Evolutionary conservation across 2,797 vertebrate genomes (phyloP), one percentile per base, ranked within the genome.

Genomic region (Sciurus carolinensis): DNA sequence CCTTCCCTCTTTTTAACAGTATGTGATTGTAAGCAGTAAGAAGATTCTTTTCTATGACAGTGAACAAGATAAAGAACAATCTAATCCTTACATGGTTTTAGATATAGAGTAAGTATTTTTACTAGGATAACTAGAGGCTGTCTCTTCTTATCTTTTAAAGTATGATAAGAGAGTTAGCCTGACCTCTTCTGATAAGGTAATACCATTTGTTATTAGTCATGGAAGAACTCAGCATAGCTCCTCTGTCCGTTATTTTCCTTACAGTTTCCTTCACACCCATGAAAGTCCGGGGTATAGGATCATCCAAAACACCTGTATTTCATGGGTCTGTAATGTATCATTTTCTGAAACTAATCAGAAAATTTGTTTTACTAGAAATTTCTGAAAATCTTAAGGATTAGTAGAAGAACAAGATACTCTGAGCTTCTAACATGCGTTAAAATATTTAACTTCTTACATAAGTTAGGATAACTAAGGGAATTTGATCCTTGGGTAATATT

Each of bases 41-140:
- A 99, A 99, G 98, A 99, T 99, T 96, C 98, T 99, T 93, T 99
- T 99, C 98, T 99, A 99, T 97, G 99, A 99, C 98, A 99, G 99
- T 0, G 99, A 99, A 94, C 98, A 98, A 98, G 99, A 99, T 98
- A 98, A 99, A 98, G 99, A 99, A 89, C 99, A 99, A 62, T 99
- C 99, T 88, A 99, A 99, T 96, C 99, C 99, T 3, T 99, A 99
- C 92, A 99, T 99, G 99, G 99, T 99, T 33, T 99, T 99, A 97
- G 99, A 99, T 96, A 99, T 99, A 72, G 99, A 99, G 99, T 99
- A 98, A 99, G 99, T 99, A 72, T 93, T 97, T 36, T 69, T 47
- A 52, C 0, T 2, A 81, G 64, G 80, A 26, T 85, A 77, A 86
- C 62, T n/a, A 33, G 36, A 83, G 95, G 94, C 79, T 87, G 20